Base-by-base conservation (phyloP, 2,113 vertebrate species). In the Mungos mungo region DNA sequence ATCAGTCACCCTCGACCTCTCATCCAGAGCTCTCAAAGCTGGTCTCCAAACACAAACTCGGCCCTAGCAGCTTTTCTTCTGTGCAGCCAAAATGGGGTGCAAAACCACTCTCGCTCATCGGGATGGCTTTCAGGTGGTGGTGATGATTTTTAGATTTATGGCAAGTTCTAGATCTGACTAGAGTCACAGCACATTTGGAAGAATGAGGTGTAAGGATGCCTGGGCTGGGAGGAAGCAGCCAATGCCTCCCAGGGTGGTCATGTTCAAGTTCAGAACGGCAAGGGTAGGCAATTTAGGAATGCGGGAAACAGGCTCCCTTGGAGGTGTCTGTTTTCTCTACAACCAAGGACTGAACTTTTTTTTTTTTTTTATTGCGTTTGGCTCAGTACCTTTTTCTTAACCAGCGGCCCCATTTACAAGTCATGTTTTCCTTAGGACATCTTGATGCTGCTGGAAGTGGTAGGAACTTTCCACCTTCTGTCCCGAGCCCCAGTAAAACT, bases 101-200 rank as follows among this genome's bases (percentile, higher is more conserved):
- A 41, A 88, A 66, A 65, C 19, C n/a, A 35, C 63, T 92, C 13
- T 33, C 50, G 69, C 71, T 88, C 5, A 85, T 47, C 88, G 50
- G 31, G 15, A 65, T 5, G 1, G 66, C 33, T 89, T 66, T 47
- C 84, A 33, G 38, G 38, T 63, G 41, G 79, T 45, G 80, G 80
- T n/a, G 94, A 77, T 21, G 52, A 82, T n/a, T 90, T 94, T 89
- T 11, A 79, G 80, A 83, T 94, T 82, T 66, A 87, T 31, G 19
- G 68, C 31, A 71, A 83, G 9, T 54, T 79, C 45, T 50, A 45
- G 23, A 31, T 86, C 33, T 95, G 90, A 85, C 74, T 63, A 3
- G 47, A 86, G 68, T 93, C 18, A 87, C 35, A 33, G 84, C 41
- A 13, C 0, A 13, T 63, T 92, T 29, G 65, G 68, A 19, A 94